phyloP scores from a whole-genome alignment of 1,140 invertebrate genomes.

The Nixonia krombeini region DNA sequence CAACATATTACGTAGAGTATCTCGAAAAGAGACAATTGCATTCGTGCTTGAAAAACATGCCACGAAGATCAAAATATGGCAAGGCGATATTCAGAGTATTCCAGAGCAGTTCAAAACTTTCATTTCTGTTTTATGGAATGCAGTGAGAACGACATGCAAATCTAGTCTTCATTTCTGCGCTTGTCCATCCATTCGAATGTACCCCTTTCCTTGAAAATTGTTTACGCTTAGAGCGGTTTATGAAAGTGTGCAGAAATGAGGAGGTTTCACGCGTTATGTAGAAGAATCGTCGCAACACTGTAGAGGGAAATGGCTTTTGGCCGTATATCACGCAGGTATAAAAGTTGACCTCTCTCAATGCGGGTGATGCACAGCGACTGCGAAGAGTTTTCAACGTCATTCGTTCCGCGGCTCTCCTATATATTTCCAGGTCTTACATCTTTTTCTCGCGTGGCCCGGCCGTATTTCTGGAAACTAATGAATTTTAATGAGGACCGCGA shows the following conservation, averaged over 20 bases:
- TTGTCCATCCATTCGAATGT: no score
- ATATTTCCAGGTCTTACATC: conserved; percentile 17
- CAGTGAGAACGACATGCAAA: no score
- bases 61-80: no score
- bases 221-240: not conserved
- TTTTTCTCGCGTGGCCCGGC: conserved; percentile 34
- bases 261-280: no score
- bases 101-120: no score
- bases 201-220: not conserved
- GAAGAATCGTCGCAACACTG: not conserved
- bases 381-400: conserved; percentile 30
- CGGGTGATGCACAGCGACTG: conserved; percentile 25
- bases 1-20: no score
- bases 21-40: no score
- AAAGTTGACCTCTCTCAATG: conserved; percentile 20
- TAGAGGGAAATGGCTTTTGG: conserved; percentile 5
- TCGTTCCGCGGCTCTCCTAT: conserved; percentile 8
- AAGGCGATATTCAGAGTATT: no score
- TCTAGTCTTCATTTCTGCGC: no score
- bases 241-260: no score
- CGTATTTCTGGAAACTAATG: conserved; percentile 42
- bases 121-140: no score
- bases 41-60: no score
- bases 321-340: not conserved
- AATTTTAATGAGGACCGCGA: conserved; percentile 46